phyloP scores from a whole-genome alignment of 2,797 vertebrate species.

The Catamblyrhynchus diadema region DNA sequence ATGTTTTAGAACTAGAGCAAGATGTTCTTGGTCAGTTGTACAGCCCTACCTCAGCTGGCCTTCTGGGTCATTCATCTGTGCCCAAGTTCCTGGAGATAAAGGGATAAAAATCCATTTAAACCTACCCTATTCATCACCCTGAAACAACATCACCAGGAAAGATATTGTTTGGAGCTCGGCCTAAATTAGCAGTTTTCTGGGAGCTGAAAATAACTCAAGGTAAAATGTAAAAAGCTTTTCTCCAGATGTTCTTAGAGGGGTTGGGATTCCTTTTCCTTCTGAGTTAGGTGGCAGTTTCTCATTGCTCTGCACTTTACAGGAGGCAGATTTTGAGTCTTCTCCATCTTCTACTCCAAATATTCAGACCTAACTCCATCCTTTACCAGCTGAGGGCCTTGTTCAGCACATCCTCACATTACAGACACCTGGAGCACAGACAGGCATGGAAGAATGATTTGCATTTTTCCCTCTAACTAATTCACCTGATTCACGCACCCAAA shows the following conservation, averaged over 20 bases:
- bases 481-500: neutral
- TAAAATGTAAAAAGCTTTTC: neutral
- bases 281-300: neutral
- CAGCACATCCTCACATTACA: neutral
- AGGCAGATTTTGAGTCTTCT: neutral
- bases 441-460: neutral
- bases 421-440: neutral
- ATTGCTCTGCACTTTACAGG: neutral
- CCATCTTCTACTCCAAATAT: neutral
- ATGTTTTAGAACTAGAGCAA: neutral
- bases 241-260: neutral
- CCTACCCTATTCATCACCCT: neutral
- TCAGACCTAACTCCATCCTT: neutral
- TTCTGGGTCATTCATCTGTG: neutral
- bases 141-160: neutral
- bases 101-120: neutral
- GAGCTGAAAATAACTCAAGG: neutral
- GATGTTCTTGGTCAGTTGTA: neutral
- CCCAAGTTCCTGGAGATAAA: neutral
- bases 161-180: neutral
- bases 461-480: neutral
- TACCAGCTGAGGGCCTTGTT: accelerated
- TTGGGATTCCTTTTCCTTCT: neutral
- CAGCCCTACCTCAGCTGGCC: neutral
- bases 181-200: neutral